Percentiles rank a stretch among this genome's conserved stretches.
Conservation (phyloP, 2,113 vertebrate species). For the Hemibates koningsi region DNA sequence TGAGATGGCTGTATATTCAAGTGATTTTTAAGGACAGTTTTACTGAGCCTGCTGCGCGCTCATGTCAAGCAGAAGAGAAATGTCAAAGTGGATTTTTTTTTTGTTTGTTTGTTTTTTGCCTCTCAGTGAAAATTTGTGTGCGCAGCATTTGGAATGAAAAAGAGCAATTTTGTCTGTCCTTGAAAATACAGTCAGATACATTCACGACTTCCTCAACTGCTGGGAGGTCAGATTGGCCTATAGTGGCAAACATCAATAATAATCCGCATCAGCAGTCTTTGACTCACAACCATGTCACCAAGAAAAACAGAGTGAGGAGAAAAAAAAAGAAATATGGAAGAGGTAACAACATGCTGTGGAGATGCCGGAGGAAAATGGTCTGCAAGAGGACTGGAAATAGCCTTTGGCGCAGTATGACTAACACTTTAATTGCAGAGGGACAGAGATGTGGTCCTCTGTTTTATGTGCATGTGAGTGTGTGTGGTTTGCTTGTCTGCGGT, state of each 20-base stretch:
- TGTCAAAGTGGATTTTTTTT: neutral
- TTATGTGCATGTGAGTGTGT: neutral
- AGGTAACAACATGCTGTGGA: neutral
- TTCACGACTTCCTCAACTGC: neutral
- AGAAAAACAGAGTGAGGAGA: neutral
- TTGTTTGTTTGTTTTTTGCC: neutral
- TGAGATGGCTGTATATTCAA: neutral
- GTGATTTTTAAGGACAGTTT: neutral
- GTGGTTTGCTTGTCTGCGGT: neutral
- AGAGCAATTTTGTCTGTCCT: neutral
- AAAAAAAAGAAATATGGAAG: neutral
- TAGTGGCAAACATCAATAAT: neutral
- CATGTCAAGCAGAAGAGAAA: neutral
- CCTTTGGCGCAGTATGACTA: slow-evolving; percentile 52
- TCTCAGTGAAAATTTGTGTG: neutral
- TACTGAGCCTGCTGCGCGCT: neutral
- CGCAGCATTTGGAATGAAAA: neutral
- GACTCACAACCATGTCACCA: slow-evolving; percentile 2
- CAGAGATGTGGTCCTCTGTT: slow-evolving; percentile 36
- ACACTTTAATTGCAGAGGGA: slow-evolving; percentile 54
- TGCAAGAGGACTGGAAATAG: slow-evolving; percentile 50
- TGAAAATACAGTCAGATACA: neutral
- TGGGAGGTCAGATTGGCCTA: neutral
- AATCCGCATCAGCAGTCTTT: neutral
- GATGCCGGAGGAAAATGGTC: slow-evolving; percentile 34